Percentiles rank a stretch among this genome's conserved stretches.
phyloP scores from a whole-genome alignment of 2,113 vertebrate species.

The Circaetus cinerascens region DNA sequence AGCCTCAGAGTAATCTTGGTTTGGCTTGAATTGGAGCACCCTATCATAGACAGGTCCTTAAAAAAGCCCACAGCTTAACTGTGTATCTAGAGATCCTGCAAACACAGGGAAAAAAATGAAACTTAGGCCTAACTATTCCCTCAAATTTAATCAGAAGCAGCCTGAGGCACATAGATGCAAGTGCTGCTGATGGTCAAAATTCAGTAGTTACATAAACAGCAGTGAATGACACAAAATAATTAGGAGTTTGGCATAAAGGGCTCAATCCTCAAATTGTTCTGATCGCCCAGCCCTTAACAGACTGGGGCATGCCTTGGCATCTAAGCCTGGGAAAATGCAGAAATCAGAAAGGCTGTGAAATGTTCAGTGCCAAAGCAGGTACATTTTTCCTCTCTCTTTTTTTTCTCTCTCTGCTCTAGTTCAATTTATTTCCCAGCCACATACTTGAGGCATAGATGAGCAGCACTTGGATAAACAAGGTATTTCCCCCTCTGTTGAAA shows the following conservation, averaged over 20 bases:
- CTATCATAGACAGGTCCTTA: background rate
- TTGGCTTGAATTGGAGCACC: background rate
- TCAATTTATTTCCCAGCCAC: background rate
- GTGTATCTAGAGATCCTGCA: background rate
- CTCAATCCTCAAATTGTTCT: background rate
- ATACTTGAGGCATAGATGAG: background rate
- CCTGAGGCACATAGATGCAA: background rate
- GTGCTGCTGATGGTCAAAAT: background rate
- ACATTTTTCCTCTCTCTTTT: background rate
- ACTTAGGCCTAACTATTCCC: background rate
- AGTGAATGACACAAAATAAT: conserved; percentile 3
- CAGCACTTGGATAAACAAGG: background rate
- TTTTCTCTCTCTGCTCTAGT: background rate
- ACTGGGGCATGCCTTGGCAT: background rate
- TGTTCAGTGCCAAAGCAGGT: background rate
- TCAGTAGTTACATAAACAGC: conserved; percentile 15
- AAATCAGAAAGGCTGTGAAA: background rate
- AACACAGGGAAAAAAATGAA: background rate
- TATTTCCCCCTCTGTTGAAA: background rate
- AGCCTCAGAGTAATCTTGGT: background rate
- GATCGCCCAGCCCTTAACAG: background rate
- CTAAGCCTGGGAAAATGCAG: background rate
- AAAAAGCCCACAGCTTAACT: background rate
- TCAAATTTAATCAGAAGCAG: conserved; percentile 6
- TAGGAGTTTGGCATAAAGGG: background rate